phyloP scores from a whole-genome alignment of 2,888 invertebrate species.

The Andrena hattorfiana region DNA sequence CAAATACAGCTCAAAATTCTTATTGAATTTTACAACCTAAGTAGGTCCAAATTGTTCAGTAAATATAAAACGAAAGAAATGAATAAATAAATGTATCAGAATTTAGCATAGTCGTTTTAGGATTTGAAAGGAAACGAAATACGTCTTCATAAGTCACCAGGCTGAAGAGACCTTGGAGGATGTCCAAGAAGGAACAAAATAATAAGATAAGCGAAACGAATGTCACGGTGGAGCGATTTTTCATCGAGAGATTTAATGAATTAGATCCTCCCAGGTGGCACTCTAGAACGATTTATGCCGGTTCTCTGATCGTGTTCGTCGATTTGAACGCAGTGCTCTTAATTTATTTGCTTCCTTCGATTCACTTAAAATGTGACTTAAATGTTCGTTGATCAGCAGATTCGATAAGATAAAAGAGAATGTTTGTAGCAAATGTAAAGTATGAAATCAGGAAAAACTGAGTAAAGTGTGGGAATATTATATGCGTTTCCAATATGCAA shows the following conservation, averaged over 20 bases:
- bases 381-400: background rate
- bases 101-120: too few relatives aligned
- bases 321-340: constrained; percentile 25
- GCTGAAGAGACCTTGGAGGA: constrained; percentile 63
- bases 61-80: too few relatives aligned
- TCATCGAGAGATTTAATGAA: constrained; percentile 69
- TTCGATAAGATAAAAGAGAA: too few relatives aligned
- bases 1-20: too few relatives aligned
- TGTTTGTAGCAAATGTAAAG: background rate
- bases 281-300: constrained; percentile 56
- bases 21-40: too few relatives aligned
- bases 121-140: constrained; percentile 32
- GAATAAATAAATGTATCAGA: too few relatives aligned
- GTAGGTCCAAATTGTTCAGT: too few relatives aligned
- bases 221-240: constrained; percentile 60
- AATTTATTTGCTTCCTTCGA: background rate
- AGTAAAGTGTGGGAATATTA: too few relatives aligned
- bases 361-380: background rate
- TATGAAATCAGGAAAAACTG: background rate
- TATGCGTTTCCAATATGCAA: too few relatives aligned
- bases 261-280: constrained; percentile 50
- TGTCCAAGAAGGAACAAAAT: constrained; percentile 61
- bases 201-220: constrained; percentile 64
- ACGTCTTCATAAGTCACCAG: constrained; percentile 53
- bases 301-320: constrained; percentile 31